A percentile compares a stretch with the other conserved stretches of the same genome.
phyloP scores from a whole-genome alignment of 2,113 vertebrate species.

The Pygoscelis antarcticus region DNA sequence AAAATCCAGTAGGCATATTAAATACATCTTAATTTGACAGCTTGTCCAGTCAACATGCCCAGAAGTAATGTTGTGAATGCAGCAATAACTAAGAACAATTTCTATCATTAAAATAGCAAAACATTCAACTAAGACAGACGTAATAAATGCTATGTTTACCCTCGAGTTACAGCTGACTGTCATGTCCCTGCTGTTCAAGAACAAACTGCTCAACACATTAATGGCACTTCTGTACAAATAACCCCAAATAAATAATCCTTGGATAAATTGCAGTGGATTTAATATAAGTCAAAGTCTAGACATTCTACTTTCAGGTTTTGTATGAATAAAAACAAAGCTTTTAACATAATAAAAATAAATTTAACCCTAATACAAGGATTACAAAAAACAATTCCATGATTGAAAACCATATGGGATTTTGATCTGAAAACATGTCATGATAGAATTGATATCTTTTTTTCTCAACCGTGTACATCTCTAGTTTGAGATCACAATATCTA shows the following conservation, averaged over 20 bases:
- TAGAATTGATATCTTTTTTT: neutral
- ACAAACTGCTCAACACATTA: neutral
- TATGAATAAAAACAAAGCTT: constrained; percentile 24
- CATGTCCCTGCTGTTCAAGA: neutral
- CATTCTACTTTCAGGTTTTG: constrained; percentile 29
- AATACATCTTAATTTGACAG: neutral
- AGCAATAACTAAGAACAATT: neutral
- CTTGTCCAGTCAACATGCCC: neutral
- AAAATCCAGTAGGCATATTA: neutral
- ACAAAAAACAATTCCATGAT: constrained; percentile 21
- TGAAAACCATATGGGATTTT: constrained; percentile 48
- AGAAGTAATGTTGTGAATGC: neutral
- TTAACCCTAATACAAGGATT: constrained; percentile 65
- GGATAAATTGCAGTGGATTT: constrained; percentile 47
- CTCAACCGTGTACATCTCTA: neutral
- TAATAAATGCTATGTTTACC: neutral
- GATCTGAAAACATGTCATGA: neutral
- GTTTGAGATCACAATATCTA: neutral
- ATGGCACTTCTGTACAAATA: constrained; percentile 1
- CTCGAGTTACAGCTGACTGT: neutral
- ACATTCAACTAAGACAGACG: neutral
- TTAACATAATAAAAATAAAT: constrained; percentile 49
- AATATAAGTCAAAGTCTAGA: constrained; percentile 64
- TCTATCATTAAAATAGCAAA: neutral
- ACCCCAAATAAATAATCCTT: constrained; percentile 48